Conservation (phyloP, 2,888 invertebrate species). For the Octodonta nipae region DNA sequence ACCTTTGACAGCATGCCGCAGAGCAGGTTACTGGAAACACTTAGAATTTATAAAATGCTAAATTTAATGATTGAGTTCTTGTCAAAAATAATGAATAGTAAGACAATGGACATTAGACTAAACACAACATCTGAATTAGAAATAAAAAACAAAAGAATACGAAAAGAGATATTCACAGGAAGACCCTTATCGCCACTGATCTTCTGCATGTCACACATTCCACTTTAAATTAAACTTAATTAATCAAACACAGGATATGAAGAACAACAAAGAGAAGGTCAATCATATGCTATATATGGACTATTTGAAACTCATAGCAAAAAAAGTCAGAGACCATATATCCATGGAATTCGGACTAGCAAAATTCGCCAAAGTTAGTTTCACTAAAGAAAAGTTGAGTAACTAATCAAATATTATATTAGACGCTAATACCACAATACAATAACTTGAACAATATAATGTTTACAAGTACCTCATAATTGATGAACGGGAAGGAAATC, state of each 20-base stretch:
- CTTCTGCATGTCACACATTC: constrained; percentile 2
- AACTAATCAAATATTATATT: neutral
- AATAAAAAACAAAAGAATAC: too few species aligned
- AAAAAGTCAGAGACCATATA: neutral
- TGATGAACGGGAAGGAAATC: neutral
- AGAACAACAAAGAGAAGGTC: neutral
- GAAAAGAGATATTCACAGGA: neutral
- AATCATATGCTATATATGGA: neutral
- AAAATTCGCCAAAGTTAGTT: neutral
- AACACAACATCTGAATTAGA: too few species aligned
- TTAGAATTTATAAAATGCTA: constrained; percentile 1
- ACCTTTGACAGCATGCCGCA: too few species aligned
- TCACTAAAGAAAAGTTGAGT: neutral
- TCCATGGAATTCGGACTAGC: neutral
- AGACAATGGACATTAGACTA: neutral
- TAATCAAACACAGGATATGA: neutral
- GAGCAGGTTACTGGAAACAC: constrained; percentile 2
- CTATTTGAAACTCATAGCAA: neutral
- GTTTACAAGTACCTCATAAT: neutral
- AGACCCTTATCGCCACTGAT: too few species aligned
- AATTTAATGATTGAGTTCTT: neutral
- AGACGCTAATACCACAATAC: neutral
- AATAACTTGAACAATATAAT: neutral
- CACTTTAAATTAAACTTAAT: constrained; percentile 1
- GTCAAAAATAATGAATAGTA: neutral